A percentile compares a stretch with the other conserved stretches of the same genome.
These are phyloP conservation scores for Lycia hirtaria DNA, from an alignment of 2,888 invertebrate species.

Conservation along the genomic window DNA sequence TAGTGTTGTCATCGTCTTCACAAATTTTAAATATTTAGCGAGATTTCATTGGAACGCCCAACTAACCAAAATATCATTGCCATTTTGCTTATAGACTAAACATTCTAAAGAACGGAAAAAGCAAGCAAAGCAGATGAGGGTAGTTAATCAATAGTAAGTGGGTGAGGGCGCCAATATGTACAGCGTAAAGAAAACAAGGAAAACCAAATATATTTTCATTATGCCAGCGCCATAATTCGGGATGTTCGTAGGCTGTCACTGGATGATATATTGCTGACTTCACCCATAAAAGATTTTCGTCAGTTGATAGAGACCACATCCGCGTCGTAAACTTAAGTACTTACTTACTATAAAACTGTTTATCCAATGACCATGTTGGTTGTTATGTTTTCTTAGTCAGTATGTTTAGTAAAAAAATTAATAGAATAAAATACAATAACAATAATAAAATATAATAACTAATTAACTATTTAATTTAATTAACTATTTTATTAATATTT, in stretches of 20 bases:
- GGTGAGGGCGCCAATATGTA: constrained; percentile 12
- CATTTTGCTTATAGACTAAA: not conserved
- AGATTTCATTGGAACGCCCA: too few species aligned
- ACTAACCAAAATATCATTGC: too few species aligned
- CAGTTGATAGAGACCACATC: constrained; percentile 9
- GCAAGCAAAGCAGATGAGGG: constrained; percentile 3
- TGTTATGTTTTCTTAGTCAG: not conserved
- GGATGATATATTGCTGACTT: constrained; percentile 16
- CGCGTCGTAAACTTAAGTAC: constrained; percentile 18
- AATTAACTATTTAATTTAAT: too few species aligned
- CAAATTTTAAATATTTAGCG: too few species aligned
- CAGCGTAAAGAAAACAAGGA: constrained; percentile 19
- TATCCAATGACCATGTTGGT: not conserved
- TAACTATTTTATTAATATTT: too few species aligned
- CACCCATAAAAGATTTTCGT: constrained; percentile 20
- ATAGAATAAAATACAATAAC: too few species aligned
- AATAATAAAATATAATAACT: too few species aligned
- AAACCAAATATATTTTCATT: constrained; percentile 22
- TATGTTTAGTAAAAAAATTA: not conserved
- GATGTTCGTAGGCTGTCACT: constrained; percentile 15
- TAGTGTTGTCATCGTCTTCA: too few species aligned
- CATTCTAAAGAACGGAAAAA: not conserved
- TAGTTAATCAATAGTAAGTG: constrained; percentile 16
- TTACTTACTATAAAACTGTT: constrained; percentile 13
- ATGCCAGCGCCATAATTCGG: constrained; percentile 9